Conservation (phyloP, 2,113 vertebrate species). For the Laticauda laticaudata region DNA sequence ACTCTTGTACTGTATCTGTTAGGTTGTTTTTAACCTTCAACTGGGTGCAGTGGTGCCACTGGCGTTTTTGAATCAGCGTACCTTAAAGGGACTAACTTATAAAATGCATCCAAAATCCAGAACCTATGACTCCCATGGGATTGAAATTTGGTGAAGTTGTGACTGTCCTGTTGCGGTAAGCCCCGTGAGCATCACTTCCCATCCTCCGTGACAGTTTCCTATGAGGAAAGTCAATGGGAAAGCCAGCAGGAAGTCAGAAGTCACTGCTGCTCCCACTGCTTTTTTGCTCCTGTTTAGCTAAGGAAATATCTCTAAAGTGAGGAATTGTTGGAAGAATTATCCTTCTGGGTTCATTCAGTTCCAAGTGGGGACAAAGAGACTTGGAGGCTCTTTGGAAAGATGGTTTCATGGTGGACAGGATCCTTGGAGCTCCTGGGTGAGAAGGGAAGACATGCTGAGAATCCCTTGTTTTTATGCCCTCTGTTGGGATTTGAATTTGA, state of each 20-base stretch:
- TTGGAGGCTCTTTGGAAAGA: too few species aligned
- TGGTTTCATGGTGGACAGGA: too few species aligned
- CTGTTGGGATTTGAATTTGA: too few species aligned
- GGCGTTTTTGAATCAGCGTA: neutral
- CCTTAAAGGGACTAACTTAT: neutral
- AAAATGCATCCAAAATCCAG: neutral
- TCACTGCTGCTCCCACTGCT: neutral
- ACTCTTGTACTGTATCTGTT: neutral
- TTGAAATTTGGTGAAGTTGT: neutral
- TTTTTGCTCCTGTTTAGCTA: neutral
- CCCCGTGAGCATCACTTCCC: neutral
- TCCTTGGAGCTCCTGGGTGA: too few species aligned
- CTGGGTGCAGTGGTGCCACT: neutral
- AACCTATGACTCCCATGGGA: neutral
- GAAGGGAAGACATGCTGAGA: too few species aligned
- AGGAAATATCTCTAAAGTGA: neutral
- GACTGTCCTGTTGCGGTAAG: neutral
- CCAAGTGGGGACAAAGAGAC: too few species aligned
- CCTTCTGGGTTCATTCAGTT: too few species aligned
- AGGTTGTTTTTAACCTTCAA: neutral
- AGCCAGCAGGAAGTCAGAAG: neutral
- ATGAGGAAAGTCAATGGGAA: neutral
- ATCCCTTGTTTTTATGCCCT: too few species aligned
- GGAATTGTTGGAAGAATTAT: neutral
- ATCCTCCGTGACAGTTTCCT: neutral